phyloP scores from a whole-genome alignment of 2,888 invertebrate species.

The Osedax frankpressi region DNA sequence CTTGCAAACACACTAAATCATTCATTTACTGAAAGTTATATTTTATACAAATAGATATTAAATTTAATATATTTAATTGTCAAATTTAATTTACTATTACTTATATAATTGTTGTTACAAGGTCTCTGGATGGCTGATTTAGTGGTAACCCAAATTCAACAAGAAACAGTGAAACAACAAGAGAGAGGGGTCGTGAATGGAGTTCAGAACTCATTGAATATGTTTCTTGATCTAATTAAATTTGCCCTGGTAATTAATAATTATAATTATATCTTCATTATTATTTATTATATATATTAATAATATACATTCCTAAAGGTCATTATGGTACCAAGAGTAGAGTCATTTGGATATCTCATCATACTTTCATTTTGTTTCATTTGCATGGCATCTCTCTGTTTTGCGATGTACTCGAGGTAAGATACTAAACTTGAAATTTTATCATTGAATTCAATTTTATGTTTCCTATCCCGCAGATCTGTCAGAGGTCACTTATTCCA shows the following conservation, averaged over 20 bases:
- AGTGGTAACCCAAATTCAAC: constrained; percentile 49
- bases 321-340: constrained; percentile 46
- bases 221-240: constrained; percentile 49
- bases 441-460: not conserved
- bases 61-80: not conserved
- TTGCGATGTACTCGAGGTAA: constrained; percentile 33
- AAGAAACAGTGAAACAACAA: constrained; percentile 47
- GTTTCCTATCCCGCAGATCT: not conserved
- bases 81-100: not conserved
- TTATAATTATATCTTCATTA: no score
- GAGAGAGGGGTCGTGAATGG: constrained; percentile 50
- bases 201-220: constrained; percentile 50
- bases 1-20: no score
- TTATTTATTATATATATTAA: no score
- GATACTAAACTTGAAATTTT: constrained; percentile 5
- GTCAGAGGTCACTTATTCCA: not conserved
- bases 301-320: constrained; percentile 26
- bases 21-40: no score
- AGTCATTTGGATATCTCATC: constrained; percentile 49
- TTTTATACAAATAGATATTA: no score
- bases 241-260: constrained; percentile 43
- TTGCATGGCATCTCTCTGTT: constrained; percentile 33
- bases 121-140: constrained; percentile 52
- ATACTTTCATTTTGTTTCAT: constrained; percentile 46
- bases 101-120: constrained; percentile 27